Percentiles rank a stretch among this genome's conserved stretches.
Evolutionary conservation across 1,140 invertebrate species (phyloP).

Genomic region (Agrilus planipennis): DNA sequence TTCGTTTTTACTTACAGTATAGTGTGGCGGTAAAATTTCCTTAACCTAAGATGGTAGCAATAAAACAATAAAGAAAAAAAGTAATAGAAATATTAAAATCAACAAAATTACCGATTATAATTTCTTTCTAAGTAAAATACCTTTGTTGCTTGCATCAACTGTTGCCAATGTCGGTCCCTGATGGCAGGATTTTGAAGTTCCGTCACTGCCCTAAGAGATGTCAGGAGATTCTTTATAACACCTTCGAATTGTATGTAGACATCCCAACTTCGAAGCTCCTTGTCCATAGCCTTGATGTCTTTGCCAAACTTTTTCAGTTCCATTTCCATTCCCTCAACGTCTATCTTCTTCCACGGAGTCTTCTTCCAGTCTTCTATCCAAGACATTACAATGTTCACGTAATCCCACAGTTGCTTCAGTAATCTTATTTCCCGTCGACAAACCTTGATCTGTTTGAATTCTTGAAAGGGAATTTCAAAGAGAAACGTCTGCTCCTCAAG

Average conservation of each 20-base stretch:
- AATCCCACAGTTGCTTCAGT: conserved; percentile 82
- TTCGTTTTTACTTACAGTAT: conserved; percentile 17
- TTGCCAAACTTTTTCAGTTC: conserved; percentile 87
- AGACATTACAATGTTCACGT: conserved; percentile 65
- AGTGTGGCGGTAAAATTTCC: conserved; percentile 15
- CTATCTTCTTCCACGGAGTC: conserved; percentile 84
- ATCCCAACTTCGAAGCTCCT: conserved; percentile 75
- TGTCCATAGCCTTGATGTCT: conserved; percentile 73
- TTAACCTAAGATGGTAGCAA: conserved; percentile 7
- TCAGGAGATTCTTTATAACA: conserved; percentile 73
- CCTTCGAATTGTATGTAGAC: conserved; percentile 58
- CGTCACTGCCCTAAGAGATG: conserved; percentile 75
- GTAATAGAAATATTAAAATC: neutral
- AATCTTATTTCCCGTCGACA: conserved; percentile 67
- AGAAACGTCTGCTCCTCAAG: conserved; percentile 65
- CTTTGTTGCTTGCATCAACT: conserved; percentile 84
- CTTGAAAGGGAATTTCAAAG: conserved; percentile 76
- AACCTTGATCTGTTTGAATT: conserved; percentile 64
- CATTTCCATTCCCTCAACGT: conserved; percentile 88
- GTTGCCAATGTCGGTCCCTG: conserved; percentile 82
- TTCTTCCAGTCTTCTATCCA: conserved; percentile 85
- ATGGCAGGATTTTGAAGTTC: conserved; percentile 92
- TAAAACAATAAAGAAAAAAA: neutral
- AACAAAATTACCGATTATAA: too few relatives aligned
- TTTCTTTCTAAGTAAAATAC: too few relatives aligned